Percentiles rank a stretch among this genome's conserved stretches.
These are phyloP conservation scores for Odontocolon sp. DNA, from an alignment of 2,888 invertebrate species.

Conservation along the genomic window DNA sequence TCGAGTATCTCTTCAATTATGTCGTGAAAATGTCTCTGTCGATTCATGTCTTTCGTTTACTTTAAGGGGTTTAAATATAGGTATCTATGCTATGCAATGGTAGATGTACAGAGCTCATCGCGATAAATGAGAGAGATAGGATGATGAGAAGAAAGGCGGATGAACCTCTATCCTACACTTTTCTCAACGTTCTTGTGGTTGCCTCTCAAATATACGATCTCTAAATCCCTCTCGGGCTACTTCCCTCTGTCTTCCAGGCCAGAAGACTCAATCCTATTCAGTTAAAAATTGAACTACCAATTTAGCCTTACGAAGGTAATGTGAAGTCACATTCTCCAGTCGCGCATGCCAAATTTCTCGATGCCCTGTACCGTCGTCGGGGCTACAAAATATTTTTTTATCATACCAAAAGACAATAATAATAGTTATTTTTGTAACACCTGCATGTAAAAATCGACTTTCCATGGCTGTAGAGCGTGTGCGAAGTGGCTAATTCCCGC, in stretches of 20 bases:
- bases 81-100: not conserved
- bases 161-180: conserved; percentile 12
- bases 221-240: conserved; percentile 14
- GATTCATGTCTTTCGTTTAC: too few species aligned
- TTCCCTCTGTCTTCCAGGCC: conserved; percentile 36
- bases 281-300: conserved; percentile 53
- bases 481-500: too few species aligned
- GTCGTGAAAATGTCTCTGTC: too few species aligned
- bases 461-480: too few species aligned
- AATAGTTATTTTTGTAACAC: too few species aligned
- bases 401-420: not conserved
- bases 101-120: conserved; percentile 17
- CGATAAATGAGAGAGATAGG: conserved; percentile 28
- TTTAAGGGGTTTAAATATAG: not conserved
- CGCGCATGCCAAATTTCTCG: conserved; percentile 5
- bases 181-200: conserved; percentile 23
- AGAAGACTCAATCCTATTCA: conserved; percentile 47
- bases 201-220: conserved; percentile 20
- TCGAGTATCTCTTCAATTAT: too few species aligned
- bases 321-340: conserved; percentile 26
- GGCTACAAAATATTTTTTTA: not conserved
- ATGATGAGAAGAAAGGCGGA: conserved; percentile 7
- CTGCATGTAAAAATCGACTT: too few species aligned
- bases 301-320: conserved; percentile 31
- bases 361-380: not conserved